Evolutionary conservation across 2,888 invertebrate genomes (phyloP), one percentile per base, ranked within the genome.

Genomic region (Mechanitis messenoides): DNA sequence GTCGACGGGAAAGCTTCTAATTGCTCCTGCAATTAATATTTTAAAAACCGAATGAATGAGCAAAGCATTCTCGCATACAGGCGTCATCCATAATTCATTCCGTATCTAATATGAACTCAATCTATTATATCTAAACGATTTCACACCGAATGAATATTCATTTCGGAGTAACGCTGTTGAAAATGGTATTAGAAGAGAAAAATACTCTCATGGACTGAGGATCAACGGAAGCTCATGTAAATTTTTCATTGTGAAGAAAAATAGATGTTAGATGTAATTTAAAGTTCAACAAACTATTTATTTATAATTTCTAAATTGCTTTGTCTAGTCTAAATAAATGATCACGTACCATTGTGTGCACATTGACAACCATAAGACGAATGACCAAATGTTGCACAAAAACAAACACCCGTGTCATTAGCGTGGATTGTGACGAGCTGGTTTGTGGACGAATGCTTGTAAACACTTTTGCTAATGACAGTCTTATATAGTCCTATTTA

Each of bases 121-220:
- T 87, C 83, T 87, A 87, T 87, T 87, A 87, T 85, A 85, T 85
- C 84, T 86, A 86, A 89, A 83, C 88, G 88, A 85, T 88, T 88
- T 87, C 78, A 80, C 84, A 81, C 79, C 74, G 75, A 84, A 89
- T 89, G 88, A 88, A 89, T 89, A 89, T 89, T 89, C 88, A 89
- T 87, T 87, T 84, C 79, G 77, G 80, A 83, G 85, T 85, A 85
- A 86, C 85, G 80, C 82, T 83, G 81, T 83, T 81, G 76, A 79
- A 85, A 87, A 86, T 83, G 83, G 84, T 81, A 85, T 85, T 84
- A 84, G 76, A 76, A 76, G 75, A 75, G 70, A 82, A 85, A 86
- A 85, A 81, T 77, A 77, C 79, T 77, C 72, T 72, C 77, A 70
- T 74, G 78, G 79, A 79, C 77, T 77, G 78, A 73, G 82, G 62